Percentiles rank a stretch among this genome's conserved stretches.
These are phyloP conservation scores for Threskiornis aethiopicus DNA, from an alignment of 2,797 vertebrate species.

Conservation along the genomic window DNA sequence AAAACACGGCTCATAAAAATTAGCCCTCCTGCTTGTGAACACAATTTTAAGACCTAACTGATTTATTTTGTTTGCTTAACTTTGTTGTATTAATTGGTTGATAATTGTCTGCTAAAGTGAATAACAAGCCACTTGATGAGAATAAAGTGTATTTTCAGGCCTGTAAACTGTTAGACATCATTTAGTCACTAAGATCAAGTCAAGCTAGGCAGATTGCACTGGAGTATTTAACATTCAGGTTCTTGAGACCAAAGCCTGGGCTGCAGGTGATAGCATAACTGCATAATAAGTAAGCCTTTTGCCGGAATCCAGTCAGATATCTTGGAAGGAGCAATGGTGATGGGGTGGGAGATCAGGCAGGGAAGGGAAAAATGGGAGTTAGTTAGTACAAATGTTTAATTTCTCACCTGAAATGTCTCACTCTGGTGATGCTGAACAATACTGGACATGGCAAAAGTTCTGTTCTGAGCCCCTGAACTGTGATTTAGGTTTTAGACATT, in stretches of 20 bases:
- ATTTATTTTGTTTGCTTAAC: slow-evolving; percentile 32
- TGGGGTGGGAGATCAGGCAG: neutral
- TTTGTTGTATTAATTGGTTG: slow-evolving; percentile 27
- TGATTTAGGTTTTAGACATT: slow-evolving; percentile 81
- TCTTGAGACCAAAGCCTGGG: neutral
- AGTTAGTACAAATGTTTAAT: slow-evolving; percentile 21
- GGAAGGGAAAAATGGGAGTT: neutral
- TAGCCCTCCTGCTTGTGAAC: neutral
- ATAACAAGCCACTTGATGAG: neutral
- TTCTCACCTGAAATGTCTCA: slow-evolving; percentile 60
- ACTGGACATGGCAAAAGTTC: slow-evolving; percentile 58
- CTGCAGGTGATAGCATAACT: neutral
- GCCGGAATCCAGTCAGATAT: neutral
- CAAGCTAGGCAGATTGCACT: neutral
- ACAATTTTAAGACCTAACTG: neutral
- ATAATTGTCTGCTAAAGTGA: slow-evolving; percentile 23
- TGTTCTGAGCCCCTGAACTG: slow-evolving; percentile 71
- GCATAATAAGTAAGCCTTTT: neutral
- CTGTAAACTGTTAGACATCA: neutral
- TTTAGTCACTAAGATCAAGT: neutral
- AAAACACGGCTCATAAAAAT: neutral
- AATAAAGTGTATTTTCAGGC: slow-evolving; percentile 22
- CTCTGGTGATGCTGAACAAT: slow-evolving; percentile 54
- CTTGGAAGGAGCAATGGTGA: neutral
- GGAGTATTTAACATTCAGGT: neutral